A percentile compares a stretch with the other conserved stretches of the same genome.
These are phyloP conservation scores for Scotopteryx bipunctaria DNA, from an alignment of 2,888 invertebrate genomes.

Conservation along the genomic window DNA sequence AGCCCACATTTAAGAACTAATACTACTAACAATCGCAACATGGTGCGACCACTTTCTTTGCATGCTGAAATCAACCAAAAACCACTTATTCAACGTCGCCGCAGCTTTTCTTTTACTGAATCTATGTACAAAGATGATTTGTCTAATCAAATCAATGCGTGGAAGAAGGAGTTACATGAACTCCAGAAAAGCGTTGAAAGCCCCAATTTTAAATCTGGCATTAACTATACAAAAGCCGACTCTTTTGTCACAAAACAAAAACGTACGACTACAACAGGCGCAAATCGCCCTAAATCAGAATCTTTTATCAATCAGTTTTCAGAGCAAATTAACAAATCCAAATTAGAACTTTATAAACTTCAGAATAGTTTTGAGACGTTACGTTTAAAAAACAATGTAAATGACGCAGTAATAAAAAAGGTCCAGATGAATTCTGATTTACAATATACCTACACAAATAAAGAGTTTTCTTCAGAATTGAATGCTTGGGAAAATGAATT, in stretches of 20 bases:
- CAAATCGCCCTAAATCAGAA: constrained; percentile 17
- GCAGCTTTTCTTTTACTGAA: constrained; percentile 15
- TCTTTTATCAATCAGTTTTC: constrained; percentile 11
- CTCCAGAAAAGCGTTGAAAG: not conserved
- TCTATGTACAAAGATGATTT: constrained; percentile 1
- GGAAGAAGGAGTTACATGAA: constrained; percentile 2
- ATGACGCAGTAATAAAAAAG: too few species aligned
- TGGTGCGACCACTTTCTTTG: constrained; percentile 16
- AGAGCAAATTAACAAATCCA: constrained; percentile 11
- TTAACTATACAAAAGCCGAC: not conserved
- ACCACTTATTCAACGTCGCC: constrained; percentile 3
- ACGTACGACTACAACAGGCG: not conserved
- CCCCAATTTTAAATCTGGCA: not conserved
- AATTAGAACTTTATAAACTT: constrained; percentile 11
- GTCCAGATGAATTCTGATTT: too few species aligned
- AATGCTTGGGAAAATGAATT: constrained; percentile 19
- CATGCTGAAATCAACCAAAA: constrained; percentile 12
- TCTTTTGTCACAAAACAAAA: not conserved
- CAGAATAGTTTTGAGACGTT: constrained; percentile 6
- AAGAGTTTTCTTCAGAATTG: constrained; percentile 9
- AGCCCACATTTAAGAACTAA: not conserved
- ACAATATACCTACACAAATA: too few species aligned
- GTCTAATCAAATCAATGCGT: not conserved
- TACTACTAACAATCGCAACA: constrained; percentile 2
- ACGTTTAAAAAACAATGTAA: too few species aligned